Conservation (phyloP, 2,888 invertebrate species). For the Aleiodes alternator region DNA sequence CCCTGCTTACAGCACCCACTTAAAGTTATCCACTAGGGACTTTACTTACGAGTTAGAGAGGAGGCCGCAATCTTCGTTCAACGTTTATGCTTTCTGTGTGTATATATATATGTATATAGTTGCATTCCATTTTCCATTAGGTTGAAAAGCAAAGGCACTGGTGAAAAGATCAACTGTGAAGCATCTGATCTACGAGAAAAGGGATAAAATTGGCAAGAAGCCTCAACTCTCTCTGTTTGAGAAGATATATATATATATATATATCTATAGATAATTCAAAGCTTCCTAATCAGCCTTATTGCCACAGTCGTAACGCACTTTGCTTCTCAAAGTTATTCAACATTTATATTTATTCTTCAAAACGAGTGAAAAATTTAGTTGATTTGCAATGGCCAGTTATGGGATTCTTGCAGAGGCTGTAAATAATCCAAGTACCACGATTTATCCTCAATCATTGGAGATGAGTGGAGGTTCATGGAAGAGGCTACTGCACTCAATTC, state of each 20-base stretch:
- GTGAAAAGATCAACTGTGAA: constrained; percentile 45
- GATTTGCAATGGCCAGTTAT: constrained; percentile 30
- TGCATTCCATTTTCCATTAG: constrained; percentile 69
- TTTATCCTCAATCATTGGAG: not conserved
- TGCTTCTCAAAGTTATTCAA: constrained; percentile 39
- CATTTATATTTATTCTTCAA: constrained; percentile 34
- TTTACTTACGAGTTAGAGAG: constrained; percentile 63
- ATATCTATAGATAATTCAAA: constrained; percentile 42
- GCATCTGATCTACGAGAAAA: constrained; percentile 55
- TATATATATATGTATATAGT: constrained; percentile 47
- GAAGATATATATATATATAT: constrained; percentile 18
- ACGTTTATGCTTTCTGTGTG: constrained; percentile 61
- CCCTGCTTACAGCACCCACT: constrained; percentile 64
- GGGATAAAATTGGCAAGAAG: constrained; percentile 39
- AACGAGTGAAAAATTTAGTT: constrained; percentile 28
- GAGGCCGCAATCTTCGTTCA: constrained; percentile 57
- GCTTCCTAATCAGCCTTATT: constrained; percentile 52
- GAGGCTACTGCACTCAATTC: not conserved
- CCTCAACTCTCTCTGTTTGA: constrained; percentile 21
- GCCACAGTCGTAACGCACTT: constrained; percentile 37
- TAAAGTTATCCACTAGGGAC: constrained; percentile 58
- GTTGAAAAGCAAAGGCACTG: constrained; percentile 37
- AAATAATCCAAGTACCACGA: constrained; percentile 37
- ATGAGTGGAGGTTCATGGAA: constrained; percentile 24
- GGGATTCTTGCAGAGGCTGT: constrained; percentile 32